A percentile compares a stretch with the other conserved stretches of the same genome.
Evolutionary conservation across 2,113 vertebrate genomes (phyloP).

Genomic region (Neopipo cinnamomea): DNA sequence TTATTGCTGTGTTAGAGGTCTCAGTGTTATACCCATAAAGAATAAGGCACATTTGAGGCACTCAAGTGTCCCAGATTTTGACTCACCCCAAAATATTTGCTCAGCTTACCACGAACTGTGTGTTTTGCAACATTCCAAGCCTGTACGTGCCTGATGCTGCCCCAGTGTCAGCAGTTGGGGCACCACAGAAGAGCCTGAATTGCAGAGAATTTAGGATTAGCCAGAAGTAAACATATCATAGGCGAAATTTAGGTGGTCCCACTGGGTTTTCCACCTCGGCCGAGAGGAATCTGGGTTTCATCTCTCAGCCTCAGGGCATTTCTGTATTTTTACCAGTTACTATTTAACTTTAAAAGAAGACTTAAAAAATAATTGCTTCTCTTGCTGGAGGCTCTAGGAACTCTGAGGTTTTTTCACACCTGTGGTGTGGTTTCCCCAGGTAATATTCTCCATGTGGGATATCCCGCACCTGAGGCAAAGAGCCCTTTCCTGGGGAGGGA

Average conservation of each 20-base stretch:
- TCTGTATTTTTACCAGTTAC: neutral
- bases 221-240: fast-evolving
- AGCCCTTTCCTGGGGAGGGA: neutral
- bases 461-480: fast-evolving
- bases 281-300: neutral
- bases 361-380: neutral
- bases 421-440: neutral
- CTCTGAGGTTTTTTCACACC: fast-evolving
- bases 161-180: neutral
- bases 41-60: neutral
- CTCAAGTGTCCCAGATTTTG: neutral
- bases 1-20: neutral
- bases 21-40: neutral
- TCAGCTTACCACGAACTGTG: neutral
- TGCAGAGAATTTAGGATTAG: neutral
- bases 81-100: fast-evolving
- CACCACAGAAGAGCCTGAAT: neutral
- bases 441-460: neutral
- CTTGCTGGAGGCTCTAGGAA: neutral
- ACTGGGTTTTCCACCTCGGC: neutral
- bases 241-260: neutral
- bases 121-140: neutral
- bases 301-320: neutral
- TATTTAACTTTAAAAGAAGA: neutral
- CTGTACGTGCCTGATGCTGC: neutral